phyloP scores from a whole-genome alignment of 2,113 vertebrate species.

The Lampris incognitus region DNA sequence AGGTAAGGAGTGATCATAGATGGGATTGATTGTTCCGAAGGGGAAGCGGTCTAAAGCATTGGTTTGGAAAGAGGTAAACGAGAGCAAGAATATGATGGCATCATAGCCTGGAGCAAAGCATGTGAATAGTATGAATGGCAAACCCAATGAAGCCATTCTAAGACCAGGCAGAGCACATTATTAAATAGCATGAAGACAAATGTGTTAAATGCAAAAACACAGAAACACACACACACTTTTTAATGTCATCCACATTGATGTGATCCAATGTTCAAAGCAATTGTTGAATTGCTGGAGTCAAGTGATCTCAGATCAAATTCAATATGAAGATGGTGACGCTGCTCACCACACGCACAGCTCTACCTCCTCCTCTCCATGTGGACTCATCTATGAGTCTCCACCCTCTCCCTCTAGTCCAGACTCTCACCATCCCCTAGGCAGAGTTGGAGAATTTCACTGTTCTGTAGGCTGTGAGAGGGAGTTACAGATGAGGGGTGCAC shows the following conservation, averaged over 20 bases:
- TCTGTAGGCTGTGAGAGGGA: slow-evolving; percentile 23
- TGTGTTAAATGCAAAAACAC: neutral
- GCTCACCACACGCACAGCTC: slow-evolving; percentile 46
- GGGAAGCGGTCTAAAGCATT: neutral
- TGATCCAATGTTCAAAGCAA: slow-evolving; percentile 57
- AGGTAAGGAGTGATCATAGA: neutral
- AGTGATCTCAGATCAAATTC: slow-evolving; percentile 63
- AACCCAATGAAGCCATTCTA: neutral
- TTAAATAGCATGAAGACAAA: slow-evolving; percentile 5
- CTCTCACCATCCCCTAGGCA: slow-evolving; percentile 58
- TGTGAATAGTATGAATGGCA: neutral
- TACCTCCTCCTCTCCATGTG: slow-evolving; percentile 71
- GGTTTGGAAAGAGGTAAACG: neutral
- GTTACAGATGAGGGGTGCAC: slow-evolving; percentile 14
- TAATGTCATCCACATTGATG: slow-evolving; percentile 27
- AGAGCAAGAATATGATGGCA: neutral
- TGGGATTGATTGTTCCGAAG: no score
- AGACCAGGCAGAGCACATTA: neutral
- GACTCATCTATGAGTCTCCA: slow-evolving; percentile 69
- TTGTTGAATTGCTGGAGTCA: slow-evolving; percentile 52
- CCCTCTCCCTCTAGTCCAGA: slow-evolving; percentile 63
- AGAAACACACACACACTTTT: neutral
- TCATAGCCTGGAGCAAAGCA: neutral
- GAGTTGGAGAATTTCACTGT: slow-evolving; percentile 59
- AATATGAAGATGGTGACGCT: slow-evolving; percentile 56